phyloP scores from a whole-genome alignment of 2,113 vertebrate species.

The Sebastes schlegelii region DNA sequence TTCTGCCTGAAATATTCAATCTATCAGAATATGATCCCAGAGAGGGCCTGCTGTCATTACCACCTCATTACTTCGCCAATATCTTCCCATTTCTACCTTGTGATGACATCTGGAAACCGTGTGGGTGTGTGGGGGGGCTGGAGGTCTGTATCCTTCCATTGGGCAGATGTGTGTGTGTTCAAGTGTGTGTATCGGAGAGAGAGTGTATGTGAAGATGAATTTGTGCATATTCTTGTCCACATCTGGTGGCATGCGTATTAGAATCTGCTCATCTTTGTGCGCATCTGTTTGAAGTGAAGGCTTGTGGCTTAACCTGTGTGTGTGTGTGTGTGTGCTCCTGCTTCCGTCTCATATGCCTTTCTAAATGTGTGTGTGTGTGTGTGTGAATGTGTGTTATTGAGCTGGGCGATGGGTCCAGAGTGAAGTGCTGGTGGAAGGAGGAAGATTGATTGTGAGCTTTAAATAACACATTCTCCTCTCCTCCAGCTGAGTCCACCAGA shows the following conservation, averaged over 20 bases:
- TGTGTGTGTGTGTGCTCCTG: slow-evolving; percentile 16
- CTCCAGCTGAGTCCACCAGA: slow-evolving; percentile 79
- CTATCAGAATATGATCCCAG: slow-evolving; percentile 12
- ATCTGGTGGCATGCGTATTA: background rate
- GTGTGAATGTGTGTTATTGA: slow-evolving; percentile 32
- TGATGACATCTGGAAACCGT: slow-evolving; percentile 28
- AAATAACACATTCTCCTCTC: slow-evolving; percentile 78
- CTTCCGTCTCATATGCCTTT: slow-evolving; percentile 17
- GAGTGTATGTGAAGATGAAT: background rate
- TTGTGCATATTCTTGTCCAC: background rate
- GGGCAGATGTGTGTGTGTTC: background rate
- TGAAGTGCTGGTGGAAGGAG: slow-evolving; percentile 35
- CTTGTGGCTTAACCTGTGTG: slow-evolving; percentile 18
- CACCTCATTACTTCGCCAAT: slow-evolving; percentile 17
- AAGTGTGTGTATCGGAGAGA: background rate
- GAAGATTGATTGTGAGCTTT: slow-evolving; percentile 80
- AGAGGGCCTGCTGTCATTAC: slow-evolving; percentile 25
- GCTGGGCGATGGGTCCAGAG: slow-evolving; percentile 33
- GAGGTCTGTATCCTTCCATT: background rate
- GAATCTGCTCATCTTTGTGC: slow-evolving; percentile 10
- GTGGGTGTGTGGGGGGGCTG: background rate
- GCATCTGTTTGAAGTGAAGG: slow-evolving; percentile 19
- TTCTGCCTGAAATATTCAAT: slow-evolving; percentile 27
- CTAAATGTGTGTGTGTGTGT: slow-evolving; percentile 7
- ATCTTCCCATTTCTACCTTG: slow-evolving; percentile 33